Evolutionary conservation across 2,113 vertebrate species (phyloP).

Genomic region (Chiloscyllium plagiosum): DNA sequence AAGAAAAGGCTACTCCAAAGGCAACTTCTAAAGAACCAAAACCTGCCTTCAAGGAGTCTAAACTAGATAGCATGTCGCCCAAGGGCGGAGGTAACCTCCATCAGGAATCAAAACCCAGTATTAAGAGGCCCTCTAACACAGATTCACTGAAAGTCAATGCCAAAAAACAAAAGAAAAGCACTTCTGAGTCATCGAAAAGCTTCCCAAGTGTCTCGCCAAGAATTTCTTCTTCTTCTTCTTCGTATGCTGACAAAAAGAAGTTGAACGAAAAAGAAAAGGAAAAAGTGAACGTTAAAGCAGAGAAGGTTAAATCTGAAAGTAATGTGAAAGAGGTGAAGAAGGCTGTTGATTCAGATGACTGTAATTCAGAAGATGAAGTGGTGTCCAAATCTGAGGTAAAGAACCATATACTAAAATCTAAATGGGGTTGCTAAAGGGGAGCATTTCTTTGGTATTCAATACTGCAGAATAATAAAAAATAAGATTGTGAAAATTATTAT

Average conservation of each 20-base stretch:
- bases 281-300: constrained; percentile 55
- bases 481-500: neutral
- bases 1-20: constrained; percentile 85
- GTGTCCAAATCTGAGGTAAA: constrained; percentile 94
- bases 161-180: constrained; percentile 90
- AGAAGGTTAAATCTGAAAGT: constrained; percentile 71
- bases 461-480: neutral
- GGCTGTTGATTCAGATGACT: constrained; percentile 77
- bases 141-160: constrained; percentile 88
- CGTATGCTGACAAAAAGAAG: constrained; percentile 78
- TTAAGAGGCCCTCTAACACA: constrained; percentile 77
- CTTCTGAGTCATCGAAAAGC: constrained; percentile 71
- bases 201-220: constrained; percentile 76
- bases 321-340: constrained; percentile 78
- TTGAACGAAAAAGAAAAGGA: constrained; percentile 57
- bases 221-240: constrained; percentile 65
- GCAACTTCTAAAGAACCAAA: constrained; percentile 97
- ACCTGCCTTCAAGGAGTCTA: constrained; percentile 87
- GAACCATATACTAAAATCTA: neutral
- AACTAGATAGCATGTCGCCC: constrained; percentile 84
- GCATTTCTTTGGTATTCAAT: neutral
- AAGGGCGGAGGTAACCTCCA: constrained; percentile 73
- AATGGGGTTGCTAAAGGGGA: neutral
- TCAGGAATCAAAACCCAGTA: constrained; percentile 69
- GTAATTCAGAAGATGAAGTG: constrained; percentile 89